Evolutionary conservation across 2,797 vertebrate species (phyloP), one percentile per base, ranked within the genome.

Genomic region (Monodelphis domestica): DNA sequence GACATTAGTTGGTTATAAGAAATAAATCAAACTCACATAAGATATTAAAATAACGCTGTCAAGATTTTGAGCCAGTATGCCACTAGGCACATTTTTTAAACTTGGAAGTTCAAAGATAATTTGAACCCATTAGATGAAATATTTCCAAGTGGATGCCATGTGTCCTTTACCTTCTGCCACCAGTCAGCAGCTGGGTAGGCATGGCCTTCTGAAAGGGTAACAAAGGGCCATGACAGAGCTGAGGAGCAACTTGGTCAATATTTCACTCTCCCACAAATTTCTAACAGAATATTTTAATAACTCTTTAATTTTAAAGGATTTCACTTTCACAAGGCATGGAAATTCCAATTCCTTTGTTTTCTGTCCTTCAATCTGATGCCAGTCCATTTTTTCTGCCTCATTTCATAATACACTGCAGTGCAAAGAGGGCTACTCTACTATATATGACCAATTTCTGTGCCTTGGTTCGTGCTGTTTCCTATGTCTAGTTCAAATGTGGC

Each of bases 61-160:
- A 45, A 50, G 38, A 26, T 50, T 84, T 26, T 45, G 70, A 38
- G 1, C 70, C 70, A 50, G 70, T 28, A 9, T 1, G 24, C n/a
- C 17, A 10, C 63, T 78, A 78, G 7, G n/a, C 63, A 26, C 4
- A 50, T 50, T 38, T 70, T 70, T 21, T n/a, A 70, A 70, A 70
- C 14, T 70, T 84, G 70, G 9, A 50, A 84, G 21, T 50, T 50
- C 70, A 50, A 84, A 84, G 38, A n/a, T n/a, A n/a, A n/a, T n/a
- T n/a, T n/a, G n/a, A n/a, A n/a, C n/a, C n/a, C n/a, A n/a, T 53
- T 94, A 92, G 24, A 30, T 53, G 54, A 96, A 93, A 28, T 94
- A 92, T 7, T 94, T 56, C 52, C 91, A 92, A 91, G 91, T 15
- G 28, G 53, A 89, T 90, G 94, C 17, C 55, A 90, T 53, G 50